These are phyloP conservation scores for Zhengitettix transpicula DNA, from an alignment of 2,888 invertebrate genomes.

Conservation along the genomic window DNA sequence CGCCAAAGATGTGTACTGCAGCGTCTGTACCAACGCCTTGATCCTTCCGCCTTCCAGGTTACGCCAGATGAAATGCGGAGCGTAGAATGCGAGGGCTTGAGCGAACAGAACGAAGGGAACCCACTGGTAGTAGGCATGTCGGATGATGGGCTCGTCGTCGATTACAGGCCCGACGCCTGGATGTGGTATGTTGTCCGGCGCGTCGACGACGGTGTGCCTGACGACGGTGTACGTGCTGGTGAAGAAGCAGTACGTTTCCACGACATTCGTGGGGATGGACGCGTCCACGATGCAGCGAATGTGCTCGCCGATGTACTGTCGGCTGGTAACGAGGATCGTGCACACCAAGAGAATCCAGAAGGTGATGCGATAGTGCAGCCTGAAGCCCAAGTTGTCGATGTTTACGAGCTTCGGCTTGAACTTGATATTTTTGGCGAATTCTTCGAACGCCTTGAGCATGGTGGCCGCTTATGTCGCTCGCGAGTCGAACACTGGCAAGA, in stretches of 20 bases:
- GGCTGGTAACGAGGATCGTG: slow-evolving; percentile 24
- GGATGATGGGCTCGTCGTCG: slow-evolving; percentile 16
- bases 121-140: slow-evolving; percentile 29
- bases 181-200: slow-evolving; percentile 11
- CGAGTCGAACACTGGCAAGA: too few species aligned
- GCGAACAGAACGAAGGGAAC: slow-evolving; percentile 26
- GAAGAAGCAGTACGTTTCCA: slow-evolving; percentile 18
- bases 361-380: slow-evolving; percentile 23
- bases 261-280: slow-evolving; percentile 10
- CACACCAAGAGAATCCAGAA: slow-evolving; percentile 23
- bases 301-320: slow-evolving; percentile 16
- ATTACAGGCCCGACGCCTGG: slow-evolving; percentile 20
- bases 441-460: slow-evolving; percentile 22
- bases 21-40: neutral
- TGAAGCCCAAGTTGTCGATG: slow-evolving; percentile 19
- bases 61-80: slow-evolving; percentile 25
- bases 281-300: slow-evolving; percentile 15
- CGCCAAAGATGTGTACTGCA: neutral
- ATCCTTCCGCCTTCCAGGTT: slow-evolving; percentile 23
- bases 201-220: slow-evolving; percentile 3
- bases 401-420: slow-evolving; percentile 18
- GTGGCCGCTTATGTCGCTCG: slow-evolving; percentile 3
- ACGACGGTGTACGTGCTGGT: slow-evolving; percentile 11
- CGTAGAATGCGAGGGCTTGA: slow-evolving; percentile 24
- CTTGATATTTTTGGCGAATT: slow-evolving; percentile 9